Percentiles rank a stretch among this genome's conserved stretches.
Evolutionary conservation across 2,888 invertebrate species (phyloP).

Genomic region (Ophioninae sp.): DNA sequence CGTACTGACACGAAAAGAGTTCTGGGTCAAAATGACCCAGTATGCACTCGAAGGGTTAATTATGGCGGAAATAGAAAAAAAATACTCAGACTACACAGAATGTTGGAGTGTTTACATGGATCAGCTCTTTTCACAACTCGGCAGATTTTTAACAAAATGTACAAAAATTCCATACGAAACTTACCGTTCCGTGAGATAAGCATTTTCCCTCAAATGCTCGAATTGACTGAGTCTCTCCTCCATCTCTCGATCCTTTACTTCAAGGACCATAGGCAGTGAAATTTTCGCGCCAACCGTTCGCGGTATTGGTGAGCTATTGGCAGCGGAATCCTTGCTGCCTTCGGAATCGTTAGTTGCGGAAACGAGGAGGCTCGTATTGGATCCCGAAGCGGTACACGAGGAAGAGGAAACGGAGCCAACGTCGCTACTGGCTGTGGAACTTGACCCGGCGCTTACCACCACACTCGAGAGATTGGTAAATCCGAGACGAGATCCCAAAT

Average conservation of each 20-base stretch:
- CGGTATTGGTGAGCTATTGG: slow-evolving; percentile 62
- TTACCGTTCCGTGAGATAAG: slow-evolving; percentile 90
- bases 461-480: slow-evolving; percentile 79
- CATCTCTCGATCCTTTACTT: slow-evolving; percentile 83
- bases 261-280: slow-evolving; percentile 81
- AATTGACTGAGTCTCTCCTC: slow-evolving; percentile 88
- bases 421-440: slow-evolving; percentile 74
- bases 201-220: slow-evolving; percentile 91
- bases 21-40: no score
- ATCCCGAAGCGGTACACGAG: slow-evolving; percentile 47
- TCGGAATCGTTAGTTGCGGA: slow-evolving; percentile 50
- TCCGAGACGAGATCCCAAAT: slow-evolving; percentile 58
- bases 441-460: slow-evolving; percentile 77
- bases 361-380: slow-evolving; percentile 41
- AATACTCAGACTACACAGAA: slow-evolving; percentile 4
- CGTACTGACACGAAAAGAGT: no score
- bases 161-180: slow-evolving; percentile 50
- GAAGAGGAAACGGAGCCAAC: slow-evolving; percentile 50
- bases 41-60: no score
- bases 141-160: no score
- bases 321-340: slow-evolving; percentile 35
- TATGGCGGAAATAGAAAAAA: slow-evolving; percentile 21
- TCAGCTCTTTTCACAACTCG: not conserved
- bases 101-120: not conserved
- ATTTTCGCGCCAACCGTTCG: slow-evolving; percentile 74